A percentile compares a stretch with the other conserved stretches of the same genome.
phyloP scores from a whole-genome alignment of 1,140 invertebrate species.

The Theocolax elegans region DNA sequence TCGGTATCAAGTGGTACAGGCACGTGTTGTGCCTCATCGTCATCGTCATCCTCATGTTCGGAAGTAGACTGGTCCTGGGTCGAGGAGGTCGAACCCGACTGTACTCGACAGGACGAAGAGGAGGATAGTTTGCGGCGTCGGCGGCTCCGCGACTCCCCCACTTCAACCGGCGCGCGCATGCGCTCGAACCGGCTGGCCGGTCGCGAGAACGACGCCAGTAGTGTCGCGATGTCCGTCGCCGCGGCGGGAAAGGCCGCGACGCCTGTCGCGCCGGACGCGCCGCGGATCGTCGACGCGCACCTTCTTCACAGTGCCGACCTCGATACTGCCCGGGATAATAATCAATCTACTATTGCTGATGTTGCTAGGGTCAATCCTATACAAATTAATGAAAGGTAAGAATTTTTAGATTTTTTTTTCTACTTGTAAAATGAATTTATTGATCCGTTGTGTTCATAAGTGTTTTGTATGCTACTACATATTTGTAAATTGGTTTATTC shows the following conservation, averaged over 20 bases:
- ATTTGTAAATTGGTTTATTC: no score
- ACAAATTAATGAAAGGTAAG: constrained; percentile 7
- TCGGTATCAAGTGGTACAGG: constrained; percentile 8
- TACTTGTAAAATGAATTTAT: neutral
- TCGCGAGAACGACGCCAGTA: constrained; percentile 51
- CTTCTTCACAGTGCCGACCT: no score
- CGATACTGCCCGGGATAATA: neutral
- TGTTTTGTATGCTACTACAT: no score
- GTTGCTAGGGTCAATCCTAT: neutral
- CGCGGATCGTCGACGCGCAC: constrained; percentile 3
- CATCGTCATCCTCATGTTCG: constrained; percentile 57
- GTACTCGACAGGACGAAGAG: neutral
- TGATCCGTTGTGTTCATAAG: no score
- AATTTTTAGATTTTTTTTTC: neutral
- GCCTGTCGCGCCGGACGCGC: constrained; percentile 28
- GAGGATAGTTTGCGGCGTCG: neutral
- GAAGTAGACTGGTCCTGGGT: constrained; percentile 67
- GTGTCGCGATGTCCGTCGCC: constrained; percentile 65
- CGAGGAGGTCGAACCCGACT: constrained; percentile 57
- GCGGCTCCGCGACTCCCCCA: neutral
- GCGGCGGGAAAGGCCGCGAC: constrained; percentile 57
- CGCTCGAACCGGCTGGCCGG: constrained; percentile 38
- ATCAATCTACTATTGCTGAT: constrained; percentile 5
- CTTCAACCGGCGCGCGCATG: constrained; percentile 30
- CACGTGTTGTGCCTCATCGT: constrained; percentile 42